Evolutionary conservation across 2,888 invertebrate species (phyloP).

Genomic region (Tanypteryx hageni): DNA sequence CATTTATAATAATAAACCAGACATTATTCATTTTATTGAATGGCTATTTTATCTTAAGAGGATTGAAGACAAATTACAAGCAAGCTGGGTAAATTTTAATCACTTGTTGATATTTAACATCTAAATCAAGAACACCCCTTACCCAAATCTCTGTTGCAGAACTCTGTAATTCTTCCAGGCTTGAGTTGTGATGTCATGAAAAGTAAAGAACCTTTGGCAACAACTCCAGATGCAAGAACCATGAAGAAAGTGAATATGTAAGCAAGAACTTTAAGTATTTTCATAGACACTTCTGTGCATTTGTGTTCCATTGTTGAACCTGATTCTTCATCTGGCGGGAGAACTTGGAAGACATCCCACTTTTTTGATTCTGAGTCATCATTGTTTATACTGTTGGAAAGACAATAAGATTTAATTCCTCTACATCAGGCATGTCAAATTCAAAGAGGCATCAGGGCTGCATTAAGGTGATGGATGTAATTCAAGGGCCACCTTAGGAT

Average conservation of each 20-base stretch:
- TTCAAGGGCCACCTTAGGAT: too few species aligned
- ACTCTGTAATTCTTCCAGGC: slow-evolving; percentile 84
- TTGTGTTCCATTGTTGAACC: slow-evolving; percentile 93
- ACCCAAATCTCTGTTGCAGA: slow-evolving; percentile 92
- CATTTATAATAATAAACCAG: too few species aligned
- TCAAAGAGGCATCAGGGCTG: too few species aligned
- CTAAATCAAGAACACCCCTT: slow-evolving; percentile 67
- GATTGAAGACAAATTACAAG: not conserved
- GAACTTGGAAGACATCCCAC: slow-evolving; percentile 98
- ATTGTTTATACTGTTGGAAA: not conserved
- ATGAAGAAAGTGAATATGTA: slow-evolving; percentile 91
- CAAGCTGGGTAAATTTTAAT: not conserved
- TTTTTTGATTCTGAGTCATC: slow-evolving; percentile 86
- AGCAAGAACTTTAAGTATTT: slow-evolving; percentile 89
- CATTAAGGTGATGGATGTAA: too few species aligned
- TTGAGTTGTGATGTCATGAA: slow-evolving; percentile 95
- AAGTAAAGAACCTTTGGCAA: slow-evolving; percentile 91
- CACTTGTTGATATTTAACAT: not conserved
- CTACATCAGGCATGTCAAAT: too few species aligned
- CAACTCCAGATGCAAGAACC: slow-evolving; percentile 89
- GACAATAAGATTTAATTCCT: too few species aligned
- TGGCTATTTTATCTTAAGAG: not conserved
- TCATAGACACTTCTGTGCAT: slow-evolving; percentile 90
- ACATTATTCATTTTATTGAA: not conserved
- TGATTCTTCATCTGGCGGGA: slow-evolving; percentile 91